Conservation (phyloP, 2,113 vertebrate genomes). For the Garra rufa region DNA sequence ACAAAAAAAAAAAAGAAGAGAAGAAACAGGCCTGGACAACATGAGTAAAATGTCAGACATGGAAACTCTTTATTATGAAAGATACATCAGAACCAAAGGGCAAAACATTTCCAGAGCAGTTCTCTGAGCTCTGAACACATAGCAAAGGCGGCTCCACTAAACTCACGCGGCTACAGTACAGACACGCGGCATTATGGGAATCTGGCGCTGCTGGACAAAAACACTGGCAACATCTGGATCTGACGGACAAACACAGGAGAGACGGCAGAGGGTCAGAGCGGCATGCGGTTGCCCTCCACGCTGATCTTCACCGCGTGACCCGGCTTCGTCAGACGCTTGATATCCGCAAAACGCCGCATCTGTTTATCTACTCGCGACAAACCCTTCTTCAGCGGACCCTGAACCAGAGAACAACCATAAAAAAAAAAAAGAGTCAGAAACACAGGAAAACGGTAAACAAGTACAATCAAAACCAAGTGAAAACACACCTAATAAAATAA, state of each 20-base stretch:
- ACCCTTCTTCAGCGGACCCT: constrained; percentile 93
- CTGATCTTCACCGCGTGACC: constrained; percentile 98
- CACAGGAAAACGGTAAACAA: too few species aligned
- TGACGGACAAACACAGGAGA: background rate
- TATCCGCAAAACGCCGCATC: constrained; percentile 94
- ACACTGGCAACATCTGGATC: background rate
- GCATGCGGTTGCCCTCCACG: constrained; percentile 97
- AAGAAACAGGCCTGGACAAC: background rate
- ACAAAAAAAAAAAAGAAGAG: background rate
- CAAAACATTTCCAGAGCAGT: background rate
- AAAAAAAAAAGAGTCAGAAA: background rate
- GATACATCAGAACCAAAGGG: constrained; percentile 39
- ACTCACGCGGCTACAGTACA: constrained; percentile 37
- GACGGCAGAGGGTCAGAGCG: constrained; percentile 80
- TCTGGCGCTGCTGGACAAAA: background rate
- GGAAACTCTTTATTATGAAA: constrained; percentile 62
- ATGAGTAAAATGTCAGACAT: constrained; percentile 7
- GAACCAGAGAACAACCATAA: constrained; percentile 54
- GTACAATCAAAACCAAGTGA: too few species aligned
- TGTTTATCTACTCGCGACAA: constrained; percentile 97
- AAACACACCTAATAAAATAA: too few species aligned
- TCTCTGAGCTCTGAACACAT: background rate
- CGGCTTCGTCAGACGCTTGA: constrained; percentile 90
- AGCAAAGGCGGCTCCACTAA: background rate
- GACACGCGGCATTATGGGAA: background rate